Evolutionary conservation across 2,113 vertebrate species (phyloP).

Genomic region (Tretioscincus oriximinensis): DNA sequence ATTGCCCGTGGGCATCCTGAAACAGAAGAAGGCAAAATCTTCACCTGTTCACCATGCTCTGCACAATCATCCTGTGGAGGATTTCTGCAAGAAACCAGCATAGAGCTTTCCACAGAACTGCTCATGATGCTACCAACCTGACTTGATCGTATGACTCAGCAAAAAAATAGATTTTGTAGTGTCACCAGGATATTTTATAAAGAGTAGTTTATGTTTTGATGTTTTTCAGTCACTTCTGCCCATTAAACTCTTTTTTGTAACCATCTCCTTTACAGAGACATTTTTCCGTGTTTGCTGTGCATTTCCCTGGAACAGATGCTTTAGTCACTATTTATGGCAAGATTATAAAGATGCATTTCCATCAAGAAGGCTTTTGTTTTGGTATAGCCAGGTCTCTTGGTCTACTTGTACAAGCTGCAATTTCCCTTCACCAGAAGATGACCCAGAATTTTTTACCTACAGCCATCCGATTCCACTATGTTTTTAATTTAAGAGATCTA

Average conservation of each 20-base stretch:
- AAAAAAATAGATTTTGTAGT: no score
- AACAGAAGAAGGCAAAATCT: no score
- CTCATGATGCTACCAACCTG: no score
- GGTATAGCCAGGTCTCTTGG: constrained; percentile 74
- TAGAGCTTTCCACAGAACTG: no score
- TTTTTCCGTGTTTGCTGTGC: constrained; percentile 80
- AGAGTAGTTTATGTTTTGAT: no score
- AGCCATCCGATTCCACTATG: constrained; percentile 78
- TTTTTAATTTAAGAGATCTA: constrained; percentile 80
- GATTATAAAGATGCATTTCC: constrained; percentile 79
- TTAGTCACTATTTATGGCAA: constrained; percentile 74
- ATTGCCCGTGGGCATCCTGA: no score
- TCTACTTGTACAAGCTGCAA: constrained; percentile 70
- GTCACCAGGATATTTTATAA: no score
- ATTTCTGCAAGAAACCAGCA: no score
- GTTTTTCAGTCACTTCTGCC: no score
- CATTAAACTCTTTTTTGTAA: not conserved
- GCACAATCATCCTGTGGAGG: no score
- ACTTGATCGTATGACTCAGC: no score
- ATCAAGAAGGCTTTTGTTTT: constrained; percentile 75
- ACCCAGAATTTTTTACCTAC: constrained; percentile 80
- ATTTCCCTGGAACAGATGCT: constrained; percentile 68
- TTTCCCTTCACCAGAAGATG: constrained; percentile 83
- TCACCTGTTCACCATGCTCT: no score
- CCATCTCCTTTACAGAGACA: constrained; percentile 68